Evolutionary conservation across 1,140 invertebrate genomes (phyloP), one percentile per base, ranked within the genome.

Genomic region (Battus philenor): DNA sequence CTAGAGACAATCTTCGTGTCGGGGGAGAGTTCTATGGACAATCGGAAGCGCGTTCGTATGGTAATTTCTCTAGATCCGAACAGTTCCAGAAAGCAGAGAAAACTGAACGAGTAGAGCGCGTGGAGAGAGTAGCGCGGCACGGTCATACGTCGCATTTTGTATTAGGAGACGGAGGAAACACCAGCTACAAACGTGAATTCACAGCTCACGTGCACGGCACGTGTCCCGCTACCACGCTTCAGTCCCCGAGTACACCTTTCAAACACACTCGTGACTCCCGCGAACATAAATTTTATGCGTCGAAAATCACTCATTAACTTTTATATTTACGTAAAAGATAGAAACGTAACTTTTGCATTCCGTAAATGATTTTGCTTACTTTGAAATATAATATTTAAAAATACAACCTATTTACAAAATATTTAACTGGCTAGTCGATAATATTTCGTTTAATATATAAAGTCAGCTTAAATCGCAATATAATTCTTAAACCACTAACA

Each of bases 271-370:
- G 93, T 48, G 93, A 94, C 68, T 93, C 93, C 0, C 91, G 89
- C 31, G 91, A 93, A 65, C 94, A 95, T 67, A 94, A 94, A 68
- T 95, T 94, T 70, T 95, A 94, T 64, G 88, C 93, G 68, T 89
- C 92, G 30, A 87, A 87, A 79, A 68, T 78, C 51, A 78, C 69
- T 24, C 65, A 78, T 62, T 61, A 57, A 53, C 47, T 53, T 34
- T 54, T 48, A 52, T 33, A 30, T 31, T 50, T 43, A 53, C 39
- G 27, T 38, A 45, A 32, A 16, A n/a, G 48, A 49, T 32, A 50
- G n/a, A n/a, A n/a, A 52, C 18, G 36, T 33, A 33, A 44, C 12
- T 44, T 53, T 58, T 62, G 62, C 61, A 71, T 80, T 73, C 67
- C 67, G 59, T 72, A 63, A 61, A 54, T 60, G 54, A 18, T 52